Conservation (phyloP, 2,113 vertebrate genomes). For the Talpa occidentalis region DNA sequence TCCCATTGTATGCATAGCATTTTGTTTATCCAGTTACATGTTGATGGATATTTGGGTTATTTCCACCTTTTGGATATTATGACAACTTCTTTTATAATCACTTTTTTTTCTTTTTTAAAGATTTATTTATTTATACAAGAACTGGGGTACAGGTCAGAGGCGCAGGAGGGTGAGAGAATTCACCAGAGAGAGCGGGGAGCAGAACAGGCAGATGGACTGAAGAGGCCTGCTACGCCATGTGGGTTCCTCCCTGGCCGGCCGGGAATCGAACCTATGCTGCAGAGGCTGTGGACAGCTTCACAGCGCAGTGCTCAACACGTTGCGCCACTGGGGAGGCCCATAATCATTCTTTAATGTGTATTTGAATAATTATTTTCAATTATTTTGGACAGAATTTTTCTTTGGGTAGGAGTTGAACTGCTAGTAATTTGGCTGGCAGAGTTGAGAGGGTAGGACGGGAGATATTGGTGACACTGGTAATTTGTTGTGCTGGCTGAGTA, state of each 20-base stretch:
- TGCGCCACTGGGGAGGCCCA: too few species aligned
- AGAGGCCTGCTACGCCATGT: too few species aligned
- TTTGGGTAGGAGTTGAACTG: background rate
- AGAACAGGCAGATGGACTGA: too few species aligned
- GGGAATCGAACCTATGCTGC: too few species aligned
- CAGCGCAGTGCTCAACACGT: too few species aligned
- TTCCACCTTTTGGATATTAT: background rate
- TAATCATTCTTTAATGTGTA: background rate
- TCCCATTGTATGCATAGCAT: background rate
- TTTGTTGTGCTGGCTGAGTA: constrained; percentile 14
- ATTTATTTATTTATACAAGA: too few species aligned
- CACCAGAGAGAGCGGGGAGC: too few species aligned
- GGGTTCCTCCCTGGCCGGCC: too few species aligned
- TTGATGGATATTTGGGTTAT: background rate
- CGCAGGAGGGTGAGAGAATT: too few species aligned
- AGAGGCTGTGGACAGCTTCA: too few species aligned
- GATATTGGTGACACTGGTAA: background rate
- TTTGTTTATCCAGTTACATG: background rate
- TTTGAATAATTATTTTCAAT: background rate
- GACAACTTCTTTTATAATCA: background rate
- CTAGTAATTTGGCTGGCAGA: background rate
- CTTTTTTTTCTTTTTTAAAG: too few species aligned
- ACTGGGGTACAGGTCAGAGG: too few species aligned
- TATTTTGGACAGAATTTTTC: background rate
- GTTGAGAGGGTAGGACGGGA: background rate